Percentiles rank a stretch among this genome's conserved stretches.
Conservation (phyloP, 2,113 vertebrate species). For the Myocastor coypus region DNA sequence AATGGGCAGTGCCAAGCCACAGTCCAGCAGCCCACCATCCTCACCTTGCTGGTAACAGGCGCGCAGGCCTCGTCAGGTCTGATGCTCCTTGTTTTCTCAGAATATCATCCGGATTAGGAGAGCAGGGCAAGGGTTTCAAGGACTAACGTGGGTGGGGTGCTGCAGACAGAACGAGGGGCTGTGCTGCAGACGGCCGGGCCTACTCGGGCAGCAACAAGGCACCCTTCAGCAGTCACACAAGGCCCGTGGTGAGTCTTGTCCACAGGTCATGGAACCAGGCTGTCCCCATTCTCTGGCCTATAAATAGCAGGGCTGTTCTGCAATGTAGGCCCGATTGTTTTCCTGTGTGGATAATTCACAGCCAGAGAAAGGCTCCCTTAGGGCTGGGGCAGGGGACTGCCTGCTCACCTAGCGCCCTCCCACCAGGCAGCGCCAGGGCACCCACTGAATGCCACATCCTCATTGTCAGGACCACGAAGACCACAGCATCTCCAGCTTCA, state of each 20-base stretch:
- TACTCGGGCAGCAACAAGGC: conserved; percentile 62
- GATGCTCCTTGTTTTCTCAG: not conserved
- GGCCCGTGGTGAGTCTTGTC: not conserved
- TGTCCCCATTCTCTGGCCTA: conserved; percentile 57
- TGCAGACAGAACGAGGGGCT: not conserved
- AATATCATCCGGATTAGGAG: not conserved
- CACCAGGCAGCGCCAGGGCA: not conserved
- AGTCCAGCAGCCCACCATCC: not conserved
- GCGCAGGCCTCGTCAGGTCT: not conserved
- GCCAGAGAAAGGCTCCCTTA: not conserved
- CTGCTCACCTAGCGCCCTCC: not conserved
- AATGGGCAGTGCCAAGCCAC: not conserved
- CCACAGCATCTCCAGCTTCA: not conserved
- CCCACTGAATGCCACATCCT: not conserved
- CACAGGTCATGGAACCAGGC: conserved; percentile 52
- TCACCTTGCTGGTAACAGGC: not conserved
- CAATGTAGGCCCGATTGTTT: conserved; percentile 51
- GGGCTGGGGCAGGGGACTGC: not conserved
- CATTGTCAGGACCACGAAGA: not conserved
- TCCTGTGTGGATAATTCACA: conserved; percentile 33
- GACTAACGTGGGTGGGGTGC: not conserved
- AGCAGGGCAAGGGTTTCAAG: rapidly evolving
- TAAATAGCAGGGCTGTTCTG: conserved; percentile 72
- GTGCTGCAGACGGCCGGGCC: not conserved
- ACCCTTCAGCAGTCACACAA: conserved; percentile 59